phyloP scores from a whole-genome alignment of 2,888 invertebrate species.

The Chrysotoxum bicinctum region DNA sequence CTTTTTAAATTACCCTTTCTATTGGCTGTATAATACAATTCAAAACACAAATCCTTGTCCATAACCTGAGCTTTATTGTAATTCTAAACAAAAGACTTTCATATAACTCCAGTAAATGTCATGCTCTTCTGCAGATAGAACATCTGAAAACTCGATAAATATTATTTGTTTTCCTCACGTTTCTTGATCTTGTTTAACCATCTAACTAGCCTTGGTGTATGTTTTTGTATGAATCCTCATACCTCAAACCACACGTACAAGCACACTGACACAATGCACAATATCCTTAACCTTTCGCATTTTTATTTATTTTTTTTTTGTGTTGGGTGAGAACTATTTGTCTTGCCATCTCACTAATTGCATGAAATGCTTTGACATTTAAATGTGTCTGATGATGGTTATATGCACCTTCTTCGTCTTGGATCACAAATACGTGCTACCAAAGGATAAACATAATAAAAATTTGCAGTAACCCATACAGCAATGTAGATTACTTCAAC shows the following conservation, averaged over 20 bases:
- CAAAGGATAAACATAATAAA: neutral
- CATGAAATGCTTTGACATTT: slow-evolving; percentile 31
- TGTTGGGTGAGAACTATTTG: neutral
- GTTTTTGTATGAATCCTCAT: neutral
- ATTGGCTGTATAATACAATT: too few species aligned
- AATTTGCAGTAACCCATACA: slow-evolving; percentile 4
- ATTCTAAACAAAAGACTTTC: neutral
- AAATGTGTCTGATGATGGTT: neutral
- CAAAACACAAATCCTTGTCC: neutral
- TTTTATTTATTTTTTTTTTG: neutral
- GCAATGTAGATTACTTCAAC: slow-evolving; percentile 1
- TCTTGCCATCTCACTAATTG: slow-evolving; percentile 26
- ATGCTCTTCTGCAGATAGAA: neutral
- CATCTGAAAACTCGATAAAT: slow-evolving; percentile 4
- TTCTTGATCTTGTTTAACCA: slow-evolving; percentile 45
- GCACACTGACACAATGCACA: neutral
- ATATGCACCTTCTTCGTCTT: neutral
- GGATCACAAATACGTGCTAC: neutral
- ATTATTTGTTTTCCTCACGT: slow-evolving; percentile 40
- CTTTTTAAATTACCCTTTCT: too few species aligned
- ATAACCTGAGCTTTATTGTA: neutral
- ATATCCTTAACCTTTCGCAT: slow-evolving; percentile 38
- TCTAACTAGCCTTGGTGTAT: slow-evolving; percentile 49
- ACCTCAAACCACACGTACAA: neutral
- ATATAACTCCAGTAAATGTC: neutral